Base-by-base conservation (phyloP, 2,113 vertebrate species). In the Myotis davidii region DNA sequence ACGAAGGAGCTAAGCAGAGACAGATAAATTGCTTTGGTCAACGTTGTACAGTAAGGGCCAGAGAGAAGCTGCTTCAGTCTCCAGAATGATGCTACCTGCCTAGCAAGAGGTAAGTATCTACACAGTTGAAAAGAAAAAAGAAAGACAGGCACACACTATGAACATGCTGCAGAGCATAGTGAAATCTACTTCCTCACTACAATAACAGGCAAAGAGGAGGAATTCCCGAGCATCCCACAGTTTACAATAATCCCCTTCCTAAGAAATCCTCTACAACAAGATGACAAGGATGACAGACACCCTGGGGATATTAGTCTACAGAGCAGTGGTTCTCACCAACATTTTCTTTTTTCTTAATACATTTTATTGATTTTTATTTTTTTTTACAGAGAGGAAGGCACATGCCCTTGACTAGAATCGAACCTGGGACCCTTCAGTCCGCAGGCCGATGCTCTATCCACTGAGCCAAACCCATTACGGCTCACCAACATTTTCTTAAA, bases 401-500 rank as follows among this genome's bases (percentile, higher is more conserved):
- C 39, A 42, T 42, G 39, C 39, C 39, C 39, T 42, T 42, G 39
- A 42, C 39, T 5, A 6, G 39, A 42, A 42, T 42, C 39, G 5
- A 42, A 42, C 39, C 39, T 42, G 39, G 39, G 39, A 42, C 39
- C 39, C 39, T 42, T 42, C 39, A 42, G 39, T 42, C 39, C 5
- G 39, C 39, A 42, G 39, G 39, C 39, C 1, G 39, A 42, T 42
- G 39, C 39, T 42, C 39, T 42, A 42, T 42, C 39, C 39, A 42
- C 39, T 42, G 39, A 42, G 39, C 39, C 39, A 42, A 42, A 42
- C 39, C 39, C 1, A 6, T 42, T 42, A 42, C 39, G 5, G 39
- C 73, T 91, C 48, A 50, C 48, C 74, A 91, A 77, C 32, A 39
- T 82, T 94, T 92, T 91, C 39, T 78, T 85, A 73, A 85, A 73